Base-by-base conservation (phyloP, 2,113 vertebrate species). In the Todiramphus saurophagus region DNA sequence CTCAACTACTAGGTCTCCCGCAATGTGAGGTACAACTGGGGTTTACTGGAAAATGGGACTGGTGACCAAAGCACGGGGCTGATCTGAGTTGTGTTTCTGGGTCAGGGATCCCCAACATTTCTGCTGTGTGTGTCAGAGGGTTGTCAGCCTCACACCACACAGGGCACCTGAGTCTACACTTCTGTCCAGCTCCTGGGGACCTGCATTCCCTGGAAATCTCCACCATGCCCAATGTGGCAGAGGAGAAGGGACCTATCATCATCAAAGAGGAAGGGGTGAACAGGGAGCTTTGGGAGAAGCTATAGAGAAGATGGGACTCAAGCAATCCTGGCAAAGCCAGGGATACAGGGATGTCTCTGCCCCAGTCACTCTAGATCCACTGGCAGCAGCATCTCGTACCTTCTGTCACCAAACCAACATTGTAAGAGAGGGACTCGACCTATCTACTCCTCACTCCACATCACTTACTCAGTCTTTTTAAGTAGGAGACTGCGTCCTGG, bases 401-500 rank as follows among this genome's bases (percentile, higher is more conserved):
- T 59, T 25, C 46, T 63, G 70, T 17, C 73, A 87, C 69, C 73
- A 78, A 51, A 33, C 1, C 69, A 55, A 1, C 0, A 0, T 5
- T 0, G 3, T 4, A 28, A 63, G 12, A 67, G 64, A 48, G 83
- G 41, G 33, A 17, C 30, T 15, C 3, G 4, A 44, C 11, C 30
- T 31, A 19, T 30, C 35, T 80, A 63, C 41, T 83, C 28, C 84
- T 70, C 43, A 3, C 20, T 59, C 33, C 35, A 33, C 70, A 33
- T 4, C 56, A 93, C 96, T 97, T 93, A 97, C 95, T 56, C 19
- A 94, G 70, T 5, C 75, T 85, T 68, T 85, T 53, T 2, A 95
- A 76, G 87, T 64, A 97, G 92, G 53, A 79, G 48, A 72, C 1
- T 0, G 44, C 7, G 37, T 97, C 97, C 93, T 94, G 63, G 82